A percentile compares a stretch with the other conserved stretches of the same genome.
Conservation (phyloP, 2,888 invertebrate species). For the Thumatha senex region DNA sequence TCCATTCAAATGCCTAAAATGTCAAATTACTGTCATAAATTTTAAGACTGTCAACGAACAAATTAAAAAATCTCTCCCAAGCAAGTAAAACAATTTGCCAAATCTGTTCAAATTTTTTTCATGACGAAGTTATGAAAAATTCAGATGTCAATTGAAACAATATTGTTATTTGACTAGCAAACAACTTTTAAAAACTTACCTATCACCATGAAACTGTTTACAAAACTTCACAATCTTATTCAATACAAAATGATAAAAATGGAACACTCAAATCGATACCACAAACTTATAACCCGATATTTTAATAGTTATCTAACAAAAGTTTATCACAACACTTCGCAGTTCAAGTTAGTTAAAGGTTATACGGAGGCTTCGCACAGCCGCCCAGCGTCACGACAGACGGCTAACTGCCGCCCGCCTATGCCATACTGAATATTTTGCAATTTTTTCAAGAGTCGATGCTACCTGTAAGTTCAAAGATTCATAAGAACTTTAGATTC, state of each 20-base stretch:
- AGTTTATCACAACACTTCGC: conserved; percentile 36
- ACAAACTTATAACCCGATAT: not conserved
- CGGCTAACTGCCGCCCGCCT: conserved; percentile 68
- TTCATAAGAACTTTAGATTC: conserved; percentile 24
- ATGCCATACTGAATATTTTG: conserved; percentile 42
- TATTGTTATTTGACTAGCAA: not conserved
- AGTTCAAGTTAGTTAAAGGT: conserved; percentile 26
- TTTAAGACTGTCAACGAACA: too few species aligned
- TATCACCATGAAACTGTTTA: not conserved
- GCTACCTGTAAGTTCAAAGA: conserved; percentile 41
- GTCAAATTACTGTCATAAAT: too few species aligned
- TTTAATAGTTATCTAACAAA: conserved; percentile 10
- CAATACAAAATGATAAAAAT: not conserved
- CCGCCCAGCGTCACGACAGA: conserved; percentile 56
- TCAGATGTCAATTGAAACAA: too few species aligned
- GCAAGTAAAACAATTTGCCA: too few species aligned
- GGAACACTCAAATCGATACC: not conserved
- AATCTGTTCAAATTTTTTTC: too few species aligned
- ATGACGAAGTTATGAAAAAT: too few species aligned
- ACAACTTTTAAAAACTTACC: not conserved
- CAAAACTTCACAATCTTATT: not conserved
- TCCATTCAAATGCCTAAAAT: too few species aligned
- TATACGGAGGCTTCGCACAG: conserved; percentile 45
- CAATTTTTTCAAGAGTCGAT: conserved; percentile 51
- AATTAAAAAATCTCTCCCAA: too few species aligned